Evolutionary conservation across 2,113 vertebrate species (phyloP).

Genomic region (Arvicanthis niloticus): DNA sequence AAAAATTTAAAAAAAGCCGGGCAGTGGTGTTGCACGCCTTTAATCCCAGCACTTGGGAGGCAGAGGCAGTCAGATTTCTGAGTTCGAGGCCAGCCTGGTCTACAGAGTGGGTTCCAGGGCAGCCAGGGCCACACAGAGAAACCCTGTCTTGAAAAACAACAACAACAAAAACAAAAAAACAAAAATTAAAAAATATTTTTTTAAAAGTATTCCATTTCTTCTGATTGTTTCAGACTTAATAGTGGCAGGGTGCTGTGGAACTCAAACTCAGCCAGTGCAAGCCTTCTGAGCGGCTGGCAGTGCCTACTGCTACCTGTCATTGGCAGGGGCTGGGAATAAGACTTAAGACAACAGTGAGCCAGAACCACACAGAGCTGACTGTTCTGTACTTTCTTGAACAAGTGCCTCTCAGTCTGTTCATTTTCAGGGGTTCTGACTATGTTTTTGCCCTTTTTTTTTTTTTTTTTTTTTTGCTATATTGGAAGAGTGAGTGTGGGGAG

Average conservation of each 20-base stretch:
- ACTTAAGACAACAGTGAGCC: background rate
- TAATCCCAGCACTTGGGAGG: too few species aligned
- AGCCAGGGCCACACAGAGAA: too few species aligned
- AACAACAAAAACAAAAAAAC: too few species aligned
- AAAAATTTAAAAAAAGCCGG: too few species aligned
- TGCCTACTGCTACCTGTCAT: background rate
- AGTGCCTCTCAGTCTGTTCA: background rate
- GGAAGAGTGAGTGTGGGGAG: background rate
- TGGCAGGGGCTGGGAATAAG: background rate
- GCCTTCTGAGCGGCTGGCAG: background rate
- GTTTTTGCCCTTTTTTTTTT: background rate
- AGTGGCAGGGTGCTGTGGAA: background rate
- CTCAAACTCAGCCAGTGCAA: slow-evolving; percentile 6
- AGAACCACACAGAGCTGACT: background rate
- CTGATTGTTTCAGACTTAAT: slow-evolving; percentile 41
- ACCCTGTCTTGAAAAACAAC: too few species aligned
- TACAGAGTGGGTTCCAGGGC: too few species aligned
- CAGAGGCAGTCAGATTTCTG: too few species aligned
- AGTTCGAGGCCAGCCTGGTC: too few species aligned
- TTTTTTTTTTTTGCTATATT: slow-evolving; percentile 23
- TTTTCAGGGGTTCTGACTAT: slow-evolving; percentile 39
- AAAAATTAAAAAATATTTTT: too few species aligned
- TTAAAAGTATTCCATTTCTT: background rate
- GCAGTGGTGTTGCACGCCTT: too few species aligned
- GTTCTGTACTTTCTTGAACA: slow-evolving; percentile 1